Base-by-base conservation (phyloP, 2,113 vertebrate species). In the Campylorhamphus procurvoides region DNA sequence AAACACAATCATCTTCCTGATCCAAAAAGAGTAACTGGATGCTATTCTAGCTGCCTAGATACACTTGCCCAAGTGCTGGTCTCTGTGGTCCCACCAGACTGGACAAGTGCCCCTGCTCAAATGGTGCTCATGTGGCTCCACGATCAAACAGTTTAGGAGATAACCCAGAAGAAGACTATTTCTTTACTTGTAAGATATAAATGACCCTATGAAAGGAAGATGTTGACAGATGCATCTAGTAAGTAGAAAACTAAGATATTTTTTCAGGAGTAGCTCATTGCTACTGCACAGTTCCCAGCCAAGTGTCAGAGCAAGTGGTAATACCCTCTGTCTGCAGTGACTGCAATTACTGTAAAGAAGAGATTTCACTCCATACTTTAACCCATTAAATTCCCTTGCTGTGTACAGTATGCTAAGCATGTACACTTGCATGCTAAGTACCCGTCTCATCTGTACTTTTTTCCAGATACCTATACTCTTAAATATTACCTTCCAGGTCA, bases 101-200 rank as follows among this genome's bases (percentile, higher is more conserved):
- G 7, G 33, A 29, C 9, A 25, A 40, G 33, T 6, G 23, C 8
- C 39, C 50, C 72, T n/a, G 28, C 60, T 31, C 35, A 0, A 37
- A 1, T 1, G 33, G 37, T 58, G 49, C 22, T 81, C 64, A 14
- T 12, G 40, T 1, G 4, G 37, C 69, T 59, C 59, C 55, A n/a
- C 0, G 2, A 7, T 64, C 52, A 42, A 1, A 40, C 4, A 56
- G 64, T 13, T 49, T 10, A 64, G 33, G 5, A 86, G 46, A 60
- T 3, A 74, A 85, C 11, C 56, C 62, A 62, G 35, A 55, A 56
- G 35, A 59, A 89, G 31, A 20, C 3, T 23, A 9, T 22, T 60
- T 52, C 75, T 63, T 74, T 64, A 50, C 72, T 44, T n/a, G 13
- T 6, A 39, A 58, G 37, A 39, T 28, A 56, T 12, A 67, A 62